A percentile compares a stretch with the other conserved stretches of the same genome.
phyloP scores from a whole-genome alignment of 53 echinoderm and acorn worm genomes.

The Paelopatides confundens region DNA sequence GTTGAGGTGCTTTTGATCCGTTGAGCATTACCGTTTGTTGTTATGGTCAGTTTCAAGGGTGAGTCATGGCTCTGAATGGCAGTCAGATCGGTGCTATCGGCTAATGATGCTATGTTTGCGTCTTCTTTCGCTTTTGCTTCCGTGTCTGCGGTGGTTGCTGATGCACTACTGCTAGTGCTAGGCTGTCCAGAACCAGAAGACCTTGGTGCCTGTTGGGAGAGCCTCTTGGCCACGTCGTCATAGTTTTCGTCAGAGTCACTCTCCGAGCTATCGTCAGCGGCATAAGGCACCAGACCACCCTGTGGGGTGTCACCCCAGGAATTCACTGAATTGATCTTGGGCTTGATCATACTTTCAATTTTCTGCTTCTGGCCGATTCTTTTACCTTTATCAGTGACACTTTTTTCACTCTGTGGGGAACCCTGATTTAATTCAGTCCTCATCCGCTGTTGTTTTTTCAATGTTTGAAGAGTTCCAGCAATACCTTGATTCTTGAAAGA shows the following conservation, averaged over 20 bases:
- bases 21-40: conserved; percentile 88
- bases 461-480: conserved; percentile 50
- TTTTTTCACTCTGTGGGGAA: background rate
- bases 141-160: background rate
- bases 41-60: conserved; percentile 93
- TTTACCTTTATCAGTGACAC: background rate
- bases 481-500: conserved; percentile 63
- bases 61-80: conserved; percentile 87
- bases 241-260: conserved; percentile 93
- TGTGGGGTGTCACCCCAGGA: background rate
- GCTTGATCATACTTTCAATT: conserved; percentile 44
- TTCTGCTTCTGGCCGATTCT: background rate
- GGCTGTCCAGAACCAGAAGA: conserved; percentile 44
- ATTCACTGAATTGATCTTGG: conserved; percentile 4
- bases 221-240: conserved; percentile 73
- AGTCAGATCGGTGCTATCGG: conserved; percentile 85
- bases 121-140: background rate
- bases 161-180: conserved; percentile 17
- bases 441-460: conserved; percentile 49
- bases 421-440: background rate
- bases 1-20: conserved; percentile 78
- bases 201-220: conserved; percentile 59
- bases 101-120: conserved; percentile 56
- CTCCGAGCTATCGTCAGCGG: conserved; percentile 75
- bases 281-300: conserved; percentile 77